Percentiles rank a stretch among this genome's conserved stretches.
Conservation (phyloP, 1,140 invertebrate species). For the Anoplolepis gracilipes region DNA sequence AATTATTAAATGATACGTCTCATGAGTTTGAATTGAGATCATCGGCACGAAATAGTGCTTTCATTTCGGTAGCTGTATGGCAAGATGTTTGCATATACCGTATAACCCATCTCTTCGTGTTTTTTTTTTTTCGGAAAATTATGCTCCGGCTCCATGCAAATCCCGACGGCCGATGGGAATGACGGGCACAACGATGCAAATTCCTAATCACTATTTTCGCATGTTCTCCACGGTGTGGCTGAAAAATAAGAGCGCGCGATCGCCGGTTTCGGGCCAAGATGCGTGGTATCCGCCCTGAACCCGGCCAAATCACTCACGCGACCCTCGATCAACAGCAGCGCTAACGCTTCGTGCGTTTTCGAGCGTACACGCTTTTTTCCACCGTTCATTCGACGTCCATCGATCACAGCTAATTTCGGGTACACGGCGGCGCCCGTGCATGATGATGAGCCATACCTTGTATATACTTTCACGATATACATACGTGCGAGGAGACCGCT, state of each 20-base stretch:
- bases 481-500: background rate
- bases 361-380: slow-evolving; percentile 27
- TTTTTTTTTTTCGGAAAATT: slow-evolving; percentile 56
- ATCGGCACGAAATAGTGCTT: slow-evolving; percentile 1
- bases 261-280: slow-evolving; percentile 42
- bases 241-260: slow-evolving; percentile 64
- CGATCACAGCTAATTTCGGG: slow-evolving; percentile 54
- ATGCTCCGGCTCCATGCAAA: slow-evolving; percentile 21
- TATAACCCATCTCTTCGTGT: background rate
- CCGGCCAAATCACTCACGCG: slow-evolving; percentile 53
- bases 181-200: slow-evolving; percentile 69
- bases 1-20: background rate
- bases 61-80: background rate
- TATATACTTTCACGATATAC: background rate
- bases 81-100: slow-evolving; percentile 31
- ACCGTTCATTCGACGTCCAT: slow-evolving; percentile 48
- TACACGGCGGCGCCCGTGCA: background rate
- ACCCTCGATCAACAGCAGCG: slow-evolving; percentile 45
- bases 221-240: slow-evolving; percentile 46
- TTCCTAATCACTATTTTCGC: slow-evolving; percentile 69
- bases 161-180: slow-evolving; percentile 65
- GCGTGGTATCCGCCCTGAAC: slow-evolving; percentile 38
- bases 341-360: slow-evolving; percentile 50
- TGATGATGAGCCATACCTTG: slow-evolving; percentile 3
- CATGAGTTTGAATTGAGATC: background rate